Evolutionary conservation across 2,797 vertebrate species (phyloP).

Genomic region (Balearica regulorum): DNA sequence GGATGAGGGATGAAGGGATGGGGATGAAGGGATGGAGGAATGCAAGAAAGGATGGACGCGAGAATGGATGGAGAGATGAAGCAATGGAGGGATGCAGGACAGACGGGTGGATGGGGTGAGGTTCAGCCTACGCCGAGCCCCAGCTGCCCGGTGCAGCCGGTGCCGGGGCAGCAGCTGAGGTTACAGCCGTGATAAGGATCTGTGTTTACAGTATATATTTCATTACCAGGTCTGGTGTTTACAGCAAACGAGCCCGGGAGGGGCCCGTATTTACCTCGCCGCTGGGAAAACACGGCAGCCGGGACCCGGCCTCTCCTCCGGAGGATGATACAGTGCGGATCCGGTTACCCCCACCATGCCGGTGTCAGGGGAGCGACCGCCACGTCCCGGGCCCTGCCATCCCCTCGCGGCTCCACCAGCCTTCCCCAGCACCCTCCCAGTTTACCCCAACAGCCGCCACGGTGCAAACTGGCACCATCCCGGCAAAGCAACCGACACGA

Average conservation of each 20-base stretch:
- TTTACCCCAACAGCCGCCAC: neutral
- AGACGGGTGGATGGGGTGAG: fast-evolving
- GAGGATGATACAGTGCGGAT: neutral
- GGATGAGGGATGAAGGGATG: too few relatives aligned
- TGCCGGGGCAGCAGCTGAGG: neutral
- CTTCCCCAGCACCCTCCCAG: neutral
- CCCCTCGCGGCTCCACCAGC: neutral
- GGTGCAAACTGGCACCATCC: neutral
- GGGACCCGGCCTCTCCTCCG: neutral
- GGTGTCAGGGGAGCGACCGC: neutral
- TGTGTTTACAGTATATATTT: conserved; percentile 64
- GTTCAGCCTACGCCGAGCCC: neutral
- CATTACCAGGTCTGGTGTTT: conserved; percentile 63
- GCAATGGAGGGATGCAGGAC: neutral
- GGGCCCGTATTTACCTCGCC: neutral
- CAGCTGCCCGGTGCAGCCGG: neutral
- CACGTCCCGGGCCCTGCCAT: neutral
- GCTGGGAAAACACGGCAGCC: neutral
- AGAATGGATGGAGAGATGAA: neutral
- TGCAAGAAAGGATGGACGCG: fast-evolving
- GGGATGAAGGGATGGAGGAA: neutral
- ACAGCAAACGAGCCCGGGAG: conserved; percentile 64
- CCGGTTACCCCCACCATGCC: neutral
- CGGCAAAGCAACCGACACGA: fast-evolving
- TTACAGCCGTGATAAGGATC: conserved; percentile 11